These are phyloP conservation scores for Drosophila recens DNA, from an alignment of 2,888 invertebrate genomes.

Conservation along the genomic window DNA sequence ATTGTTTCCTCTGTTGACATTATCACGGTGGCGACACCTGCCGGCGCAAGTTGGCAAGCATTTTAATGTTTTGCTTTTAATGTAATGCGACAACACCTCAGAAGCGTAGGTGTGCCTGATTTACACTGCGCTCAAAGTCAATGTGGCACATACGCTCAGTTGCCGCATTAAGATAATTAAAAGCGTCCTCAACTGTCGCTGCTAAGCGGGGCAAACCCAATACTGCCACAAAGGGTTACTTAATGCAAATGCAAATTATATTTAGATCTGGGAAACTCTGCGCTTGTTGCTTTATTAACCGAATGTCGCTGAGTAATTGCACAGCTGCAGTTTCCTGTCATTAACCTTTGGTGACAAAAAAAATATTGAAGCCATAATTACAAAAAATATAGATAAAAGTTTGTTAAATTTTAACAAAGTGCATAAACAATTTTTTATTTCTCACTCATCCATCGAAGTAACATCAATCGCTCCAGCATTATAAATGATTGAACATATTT, in stretches of 20 bases:
- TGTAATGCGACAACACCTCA: slow-evolving; percentile 56
- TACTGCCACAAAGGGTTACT: slow-evolving; percentile 32
- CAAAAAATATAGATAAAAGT: not conserved
- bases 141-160: slow-evolving; percentile 60
- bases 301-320: slow-evolving; percentile 43
- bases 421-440: no score
- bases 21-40: slow-evolving; percentile 75
- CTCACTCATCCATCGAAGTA: no score
- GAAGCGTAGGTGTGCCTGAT: slow-evolving; percentile 22
- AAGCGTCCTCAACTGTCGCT: slow-evolving; percentile 32
- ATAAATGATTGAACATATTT: slow-evolving; percentile 3
- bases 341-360: not conserved
- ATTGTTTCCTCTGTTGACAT: slow-evolving; percentile 80
- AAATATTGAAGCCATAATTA: not conserved
- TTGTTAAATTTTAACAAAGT: no score
- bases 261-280: slow-evolving; percentile 5
- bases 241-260: slow-evolving; percentile 43
- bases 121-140: slow-evolving; percentile 52
- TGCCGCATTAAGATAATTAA: slow-evolving; percentile 72
- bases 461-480: slow-evolving; percentile 34
- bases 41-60: slow-evolving; percentile 55
- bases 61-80: slow-evolving; percentile 68
- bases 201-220: slow-evolving; percentile 17
- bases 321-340: slow-evolving; percentile 21
- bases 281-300: slow-evolving; percentile 39